These are phyloP conservation scores for Palloptera scutellata DNA, from an alignment of 2,888 invertebrate species.

Conservation along the genomic window DNA sequence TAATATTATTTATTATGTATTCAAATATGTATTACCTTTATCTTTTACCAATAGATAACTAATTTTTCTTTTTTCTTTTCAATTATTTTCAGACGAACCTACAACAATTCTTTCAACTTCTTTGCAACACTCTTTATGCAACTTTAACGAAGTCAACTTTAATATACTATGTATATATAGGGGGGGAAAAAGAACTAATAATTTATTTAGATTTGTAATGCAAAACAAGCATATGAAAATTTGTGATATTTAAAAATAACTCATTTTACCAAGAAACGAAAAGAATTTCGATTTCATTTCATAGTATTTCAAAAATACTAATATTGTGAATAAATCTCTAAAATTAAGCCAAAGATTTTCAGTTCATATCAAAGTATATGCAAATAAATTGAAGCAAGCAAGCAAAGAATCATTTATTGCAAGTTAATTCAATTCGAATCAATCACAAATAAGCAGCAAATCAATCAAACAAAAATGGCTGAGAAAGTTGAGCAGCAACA, in stretches of 20 bases:
- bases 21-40: too few relatives aligned
- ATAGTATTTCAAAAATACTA: constrained; percentile 16
- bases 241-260: constrained; percentile 31
- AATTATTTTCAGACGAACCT: constrained; percentile 21
- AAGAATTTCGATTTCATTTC: too few relatives aligned
- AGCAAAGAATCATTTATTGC: constrained; percentile 2
- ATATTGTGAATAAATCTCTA: constrained; percentile 19
- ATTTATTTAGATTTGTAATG: constrained; percentile 30
- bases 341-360: constrained; percentile 27
- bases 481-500: constrained; percentile 57
- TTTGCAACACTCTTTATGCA: constrained; percentile 9
- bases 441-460: constrained; percentile 8
- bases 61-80: background rate
- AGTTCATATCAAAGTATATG: constrained; percentile 5
- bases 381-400: background rate
- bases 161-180: constrained; percentile 28
- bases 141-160: constrained; percentile 5
- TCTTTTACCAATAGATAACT: too few relatives aligned
- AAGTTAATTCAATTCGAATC: constrained; percentile 8
- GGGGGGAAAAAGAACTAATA: constrained; percentile 16
- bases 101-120: constrained; percentile 17
- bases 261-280: constrained; percentile 18
- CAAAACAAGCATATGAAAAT: constrained; percentile 12
- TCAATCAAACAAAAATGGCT: constrained; percentile 51
- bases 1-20: too few relatives aligned